Evolutionary conservation across 1,140 invertebrate genomes (phyloP), one percentile per base, ranked within the genome.

Genomic region (Drosophila sturtevanti): DNA sequence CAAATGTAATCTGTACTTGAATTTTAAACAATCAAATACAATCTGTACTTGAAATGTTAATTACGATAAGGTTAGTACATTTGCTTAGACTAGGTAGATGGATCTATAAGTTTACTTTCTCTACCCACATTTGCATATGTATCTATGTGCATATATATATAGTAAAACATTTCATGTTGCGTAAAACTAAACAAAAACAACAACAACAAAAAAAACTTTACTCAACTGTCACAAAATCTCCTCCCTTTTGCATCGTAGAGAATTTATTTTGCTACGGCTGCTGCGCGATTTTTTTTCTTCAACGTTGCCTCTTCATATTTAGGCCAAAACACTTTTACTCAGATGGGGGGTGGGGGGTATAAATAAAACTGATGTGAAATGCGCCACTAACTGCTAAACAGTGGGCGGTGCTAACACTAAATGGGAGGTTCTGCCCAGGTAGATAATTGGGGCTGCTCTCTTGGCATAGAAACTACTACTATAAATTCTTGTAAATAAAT

Each of bases 151-250:
- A 1, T 31, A 31, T 9, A 34, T 14, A 44, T 44, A 44, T 44
- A 16, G 41, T 10, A 21, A 11, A 11, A 48, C 16, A 48, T 48
- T 48, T 48, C 11, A 48, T 48, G 41, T 48, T 21, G 41, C 41
- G 10, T 21, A 48, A 48, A 48, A 48, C 41, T 48, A 48, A 48
- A 48, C 41, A 41, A 16, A 6, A 41, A 41, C 11, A 16, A 41
- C 27, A 31, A 31, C 27, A 31, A 31, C 2, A 31, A 31, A 41
- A 41, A 16, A 16, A 41, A 48, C 41, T 48, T 48, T 21, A 21
- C 41, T 48, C 41, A 48, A 48, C 41, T 48, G 41, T 48, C 41
- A 48, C 41, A 48, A 6, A 48, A 48, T 48, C 18, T 48, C 18
- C 16, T 48, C 41, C 41, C 41, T 11, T 21, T 21, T 48, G 41